Conservation (phyloP, 1,140 invertebrate genomes). For the Drosophila kurseongensis region DNA sequence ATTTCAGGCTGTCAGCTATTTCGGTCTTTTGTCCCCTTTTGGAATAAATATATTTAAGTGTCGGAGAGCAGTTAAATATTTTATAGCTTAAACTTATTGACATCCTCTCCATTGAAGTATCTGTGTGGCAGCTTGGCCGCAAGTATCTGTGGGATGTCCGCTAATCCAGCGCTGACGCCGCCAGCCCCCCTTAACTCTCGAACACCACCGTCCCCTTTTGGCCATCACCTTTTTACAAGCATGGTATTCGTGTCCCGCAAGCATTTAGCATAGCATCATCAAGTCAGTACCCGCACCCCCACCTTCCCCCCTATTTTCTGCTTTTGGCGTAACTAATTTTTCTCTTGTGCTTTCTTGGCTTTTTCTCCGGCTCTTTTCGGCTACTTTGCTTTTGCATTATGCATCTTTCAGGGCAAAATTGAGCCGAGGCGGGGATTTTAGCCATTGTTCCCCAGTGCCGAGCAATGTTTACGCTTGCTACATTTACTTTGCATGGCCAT, state of each 20-base stretch:
- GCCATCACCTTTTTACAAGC: constrained; percentile 15
- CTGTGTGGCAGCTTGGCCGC: not conserved
- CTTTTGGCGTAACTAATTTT: constrained; percentile 82
- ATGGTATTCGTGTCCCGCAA: constrained; percentile 76
- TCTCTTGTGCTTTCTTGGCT: constrained; percentile 64
- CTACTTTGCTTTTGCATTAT: constrained; percentile 67
- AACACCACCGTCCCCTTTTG: not conserved
- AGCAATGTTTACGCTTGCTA: constrained; percentile 78
- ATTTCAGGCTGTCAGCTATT: too few species aligned
- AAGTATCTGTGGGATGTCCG: constrained; percentile 7
- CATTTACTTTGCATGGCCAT: constrained; percentile 79
- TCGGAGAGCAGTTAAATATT: not conserved
- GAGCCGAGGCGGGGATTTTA: constrained; percentile 18
- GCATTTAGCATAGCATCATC: constrained; percentile 76
- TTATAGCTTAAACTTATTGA: not conserved
- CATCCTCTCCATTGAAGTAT: not conserved
- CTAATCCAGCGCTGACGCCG: too few species aligned
- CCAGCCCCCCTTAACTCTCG: not conserved
- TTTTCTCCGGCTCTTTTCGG: constrained; percentile 27
- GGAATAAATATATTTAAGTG: too few species aligned
- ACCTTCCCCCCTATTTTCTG: constrained; percentile 38
- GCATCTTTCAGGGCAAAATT: constrained; percentile 49
- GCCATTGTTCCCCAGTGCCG: constrained; percentile 60
- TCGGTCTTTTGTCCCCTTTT: too few species aligned
- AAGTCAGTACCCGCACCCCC: constrained; percentile 17